Percentiles rank a stretch among this genome's conserved stretches.
These are phyloP conservation scores for Monochamus saltuarius DNA, from an alignment of 1,140 invertebrate genomes.

Conservation along the genomic window DNA sequence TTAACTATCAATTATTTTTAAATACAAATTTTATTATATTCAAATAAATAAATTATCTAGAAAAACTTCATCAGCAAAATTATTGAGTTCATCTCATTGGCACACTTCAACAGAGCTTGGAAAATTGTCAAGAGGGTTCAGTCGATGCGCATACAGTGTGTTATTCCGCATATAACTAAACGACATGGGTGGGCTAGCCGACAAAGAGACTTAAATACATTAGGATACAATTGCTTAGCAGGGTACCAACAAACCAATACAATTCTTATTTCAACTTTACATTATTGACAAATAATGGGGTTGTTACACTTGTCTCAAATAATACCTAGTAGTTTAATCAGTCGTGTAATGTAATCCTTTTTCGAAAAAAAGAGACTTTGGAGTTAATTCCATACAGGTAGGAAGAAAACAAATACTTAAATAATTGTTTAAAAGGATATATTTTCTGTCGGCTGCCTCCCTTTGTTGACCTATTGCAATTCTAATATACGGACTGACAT, in stretches of 20 bases:
- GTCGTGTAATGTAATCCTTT: slow-evolving; percentile 34
- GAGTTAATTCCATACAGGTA: slow-evolving; percentile 35
- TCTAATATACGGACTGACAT: too few relatives aligned
- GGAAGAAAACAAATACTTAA: slow-evolving; percentile 26
- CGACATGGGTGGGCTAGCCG: slow-evolving; percentile 38
- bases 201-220: slow-evolving; percentile 42
- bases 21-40: too few relatives aligned
- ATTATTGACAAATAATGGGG: slow-evolving; percentile 40
- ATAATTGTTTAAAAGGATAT: slow-evolving; percentile 28
- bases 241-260: slow-evolving; percentile 34
- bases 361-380: slow-evolving; percentile 8
- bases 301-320: slow-evolving; percentile 41
- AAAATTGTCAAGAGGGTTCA: slow-evolving; percentile 3
- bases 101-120: too few relatives aligned
- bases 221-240: slow-evolving; percentile 42
- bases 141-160: slow-evolving; percentile 5
- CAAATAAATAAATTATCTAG: too few relatives aligned
- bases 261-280: slow-evolving; percentile 32
- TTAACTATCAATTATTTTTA: too few relatives aligned
- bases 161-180: not conserved
- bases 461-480: too few relatives aligned
- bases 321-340: slow-evolving; percentile 32
- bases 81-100: too few relatives aligned
- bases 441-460: too few relatives aligned
- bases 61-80: too few relatives aligned